Conservation (phyloP, 2,113 vertebrate genomes). For the Amblyornis subalaris region DNA sequence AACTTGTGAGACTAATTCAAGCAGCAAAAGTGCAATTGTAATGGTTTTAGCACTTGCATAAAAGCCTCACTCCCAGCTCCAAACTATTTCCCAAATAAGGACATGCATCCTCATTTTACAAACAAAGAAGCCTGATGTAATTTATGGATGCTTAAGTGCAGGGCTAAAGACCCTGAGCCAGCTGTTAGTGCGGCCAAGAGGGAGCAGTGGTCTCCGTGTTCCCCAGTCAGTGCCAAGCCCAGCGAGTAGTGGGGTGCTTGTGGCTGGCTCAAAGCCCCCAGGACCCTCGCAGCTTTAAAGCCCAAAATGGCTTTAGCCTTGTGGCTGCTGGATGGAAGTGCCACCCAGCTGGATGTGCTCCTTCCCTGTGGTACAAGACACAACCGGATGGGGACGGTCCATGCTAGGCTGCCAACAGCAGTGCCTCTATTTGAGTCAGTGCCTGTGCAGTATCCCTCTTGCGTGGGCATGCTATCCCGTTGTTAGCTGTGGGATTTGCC, state of each 20-base stretch:
- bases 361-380: neutral
- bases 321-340: neutral
- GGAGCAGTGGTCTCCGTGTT: accelerated
- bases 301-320: neutral
- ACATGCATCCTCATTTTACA: neutral
- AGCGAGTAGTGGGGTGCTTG: neutral
- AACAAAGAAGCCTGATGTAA: neutral
- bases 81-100: neutral
- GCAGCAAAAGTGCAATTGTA: neutral
- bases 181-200: neutral
- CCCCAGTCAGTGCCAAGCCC: neutral
- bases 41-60: neutral
- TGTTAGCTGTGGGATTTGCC: neutral
- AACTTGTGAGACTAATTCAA: neutral
- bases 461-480: accelerated
- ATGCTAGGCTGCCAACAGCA: neutral
- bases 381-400: accelerated
- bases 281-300: neutral
- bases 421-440: neutral
- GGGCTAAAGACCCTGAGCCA: neutral
- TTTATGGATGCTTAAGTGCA: neutral
- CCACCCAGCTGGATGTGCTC: neutral
- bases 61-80: neutral
- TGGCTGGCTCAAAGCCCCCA: accelerated
- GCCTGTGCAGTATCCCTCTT: neutral